These are phyloP conservation scores for Agrochola lychnidis DNA, from an alignment of 2,888 invertebrate genomes.

Conservation along the genomic window DNA sequence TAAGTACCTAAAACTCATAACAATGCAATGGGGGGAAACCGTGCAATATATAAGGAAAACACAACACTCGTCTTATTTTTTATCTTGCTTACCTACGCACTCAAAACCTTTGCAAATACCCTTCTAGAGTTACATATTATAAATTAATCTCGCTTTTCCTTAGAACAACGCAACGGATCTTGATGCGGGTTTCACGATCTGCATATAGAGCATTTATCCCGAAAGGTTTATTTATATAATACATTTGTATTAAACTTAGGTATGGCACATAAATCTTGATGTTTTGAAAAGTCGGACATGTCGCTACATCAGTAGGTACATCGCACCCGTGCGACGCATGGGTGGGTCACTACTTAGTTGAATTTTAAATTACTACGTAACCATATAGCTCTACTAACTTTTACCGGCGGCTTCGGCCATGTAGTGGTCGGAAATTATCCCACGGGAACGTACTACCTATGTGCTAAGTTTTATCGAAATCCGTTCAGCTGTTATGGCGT, in stretches of 20 bases:
- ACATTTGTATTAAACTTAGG: neutral
- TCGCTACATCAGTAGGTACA: neutral
- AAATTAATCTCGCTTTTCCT: neutral
- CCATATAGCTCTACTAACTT: neutral
- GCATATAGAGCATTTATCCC: neutral
- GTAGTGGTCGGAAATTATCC: neutral
- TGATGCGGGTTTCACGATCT: neutral
- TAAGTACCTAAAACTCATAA: constrained; percentile 4
- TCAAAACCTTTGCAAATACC: constrained; percentile 15
- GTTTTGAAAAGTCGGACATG: neutral
- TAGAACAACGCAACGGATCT: neutral
- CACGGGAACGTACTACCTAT: neutral
- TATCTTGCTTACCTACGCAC: constrained; percentile 35
- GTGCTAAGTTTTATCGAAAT: neutral
- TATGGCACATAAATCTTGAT: neutral
- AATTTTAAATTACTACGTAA: neutral
- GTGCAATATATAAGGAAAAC: constrained; percentile 43
- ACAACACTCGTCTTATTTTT: constrained; percentile 18
- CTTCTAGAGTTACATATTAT: neutral
- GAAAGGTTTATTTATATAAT: neutral
- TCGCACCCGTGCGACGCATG: neutral
- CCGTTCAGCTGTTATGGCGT: neutral
- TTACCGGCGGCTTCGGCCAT: too few relatives aligned
- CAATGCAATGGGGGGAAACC: constrained; percentile 16
- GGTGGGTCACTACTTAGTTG: neutral